Base-by-base conservation (phyloP, 2,888 invertebrate species). In the Phyto melanocephala region DNA sequence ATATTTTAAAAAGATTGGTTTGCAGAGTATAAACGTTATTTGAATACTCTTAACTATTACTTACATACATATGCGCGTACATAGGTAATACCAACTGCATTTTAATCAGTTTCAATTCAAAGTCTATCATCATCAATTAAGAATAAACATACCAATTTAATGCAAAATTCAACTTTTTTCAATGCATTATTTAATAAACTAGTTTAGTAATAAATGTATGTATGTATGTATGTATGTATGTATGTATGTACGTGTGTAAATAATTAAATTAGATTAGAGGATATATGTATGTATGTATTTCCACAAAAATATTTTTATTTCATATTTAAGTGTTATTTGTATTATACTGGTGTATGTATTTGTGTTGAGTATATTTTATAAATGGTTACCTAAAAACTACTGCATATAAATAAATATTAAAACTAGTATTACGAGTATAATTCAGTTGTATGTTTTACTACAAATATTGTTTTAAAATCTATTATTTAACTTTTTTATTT, bases 311-410 rank as follows among this genome's bases (percentile, higher is more conserved):
- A n/a, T n/a, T n/a, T n/a, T n/a, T n/a, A n/a, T n/a, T n/a, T n/a
- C n/a, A 40, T 52, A 28, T 52, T 62, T 52, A 37, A 4, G 33
- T 15, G 1, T 3, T 37, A 54, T 68, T 70, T 54, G 40, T 20
- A 56, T 70, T 70, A 33, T 17, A 20, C 24, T 42, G 54, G n/a
- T 67, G 37, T 13, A n/a, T 17, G 17, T 45, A 7, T 5, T 40
- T 40, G 13, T 40, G n/a, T 45, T 45, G 17, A 7, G 42, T 45
- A 20, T 40, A 54, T 68, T 28, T 15, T 37, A 15, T 40, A n/a
- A 40, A 15, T 54, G 17, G n/a, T n/a, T 28, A 58, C 56, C 58
- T 70, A 70, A 42, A 42, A 70, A 70, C 56, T 68, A 28, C 28
- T 28, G 28, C 6, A 56, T 11, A 42, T 54, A 24, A 15, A 15